Conservation (phyloP, 2,888 invertebrate genomes). For the Dolomedes plantarius region DNA sequence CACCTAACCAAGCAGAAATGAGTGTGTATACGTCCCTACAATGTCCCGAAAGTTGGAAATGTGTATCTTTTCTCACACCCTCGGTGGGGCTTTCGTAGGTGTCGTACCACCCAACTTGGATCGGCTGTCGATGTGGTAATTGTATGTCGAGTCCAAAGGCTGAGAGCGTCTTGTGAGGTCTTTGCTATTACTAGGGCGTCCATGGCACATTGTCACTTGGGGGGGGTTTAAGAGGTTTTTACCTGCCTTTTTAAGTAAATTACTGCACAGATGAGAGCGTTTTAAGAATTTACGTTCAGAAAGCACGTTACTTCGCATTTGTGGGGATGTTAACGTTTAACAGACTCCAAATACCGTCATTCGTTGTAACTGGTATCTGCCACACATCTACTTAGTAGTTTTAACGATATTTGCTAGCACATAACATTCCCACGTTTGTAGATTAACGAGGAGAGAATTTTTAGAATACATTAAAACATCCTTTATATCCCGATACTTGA, state of each 20-base stretch:
- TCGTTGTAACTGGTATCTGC: no score
- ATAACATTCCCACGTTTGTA: no score
- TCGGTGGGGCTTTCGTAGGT: neutral
- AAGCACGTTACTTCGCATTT: no score
- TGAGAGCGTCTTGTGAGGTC: neutral
- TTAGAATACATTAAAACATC: no score
- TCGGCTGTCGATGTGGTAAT: neutral
- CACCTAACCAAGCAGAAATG: constrained; percentile 36
- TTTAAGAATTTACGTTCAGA: no score
- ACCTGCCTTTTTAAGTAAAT: neutral
- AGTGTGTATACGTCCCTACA: neutral
- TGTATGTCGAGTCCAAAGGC: neutral
- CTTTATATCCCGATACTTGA: no score
- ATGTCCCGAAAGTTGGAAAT: neutral
- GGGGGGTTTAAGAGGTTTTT: neutral
- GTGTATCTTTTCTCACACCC: neutral
- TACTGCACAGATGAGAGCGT: neutral
- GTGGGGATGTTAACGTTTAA: no score
- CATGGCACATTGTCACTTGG: neutral
- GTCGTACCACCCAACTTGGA: neutral
- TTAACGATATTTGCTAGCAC: no score
- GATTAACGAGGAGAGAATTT: no score
- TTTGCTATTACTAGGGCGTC: neutral
- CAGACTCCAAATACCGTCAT: no score
- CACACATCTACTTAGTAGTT: no score